Percentiles rank a stretch among this genome's conserved stretches.
Conservation (phyloP, 1,140 invertebrate genomes). For the Drosophila sp. region DNA sequence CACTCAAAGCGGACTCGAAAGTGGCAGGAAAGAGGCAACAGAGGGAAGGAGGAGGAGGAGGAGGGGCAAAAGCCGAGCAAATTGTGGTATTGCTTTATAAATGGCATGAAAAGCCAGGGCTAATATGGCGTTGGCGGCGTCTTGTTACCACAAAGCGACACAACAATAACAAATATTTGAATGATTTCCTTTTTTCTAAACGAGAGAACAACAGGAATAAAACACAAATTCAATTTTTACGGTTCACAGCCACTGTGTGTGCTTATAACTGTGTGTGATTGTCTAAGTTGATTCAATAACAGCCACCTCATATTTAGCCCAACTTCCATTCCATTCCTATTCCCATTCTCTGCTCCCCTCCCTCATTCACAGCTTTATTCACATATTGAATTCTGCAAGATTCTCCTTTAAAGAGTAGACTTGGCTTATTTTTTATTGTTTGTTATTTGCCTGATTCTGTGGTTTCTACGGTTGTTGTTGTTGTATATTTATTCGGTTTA, state of each 20-base stretch:
- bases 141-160: constrained; percentile 59
- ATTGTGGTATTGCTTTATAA: constrained; percentile 57
- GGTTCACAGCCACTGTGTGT: neutral
- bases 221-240: constrained; percentile 42
- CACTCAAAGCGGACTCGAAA: constrained; percentile 4
- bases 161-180: constrained; percentile 64
- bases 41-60: neutral
- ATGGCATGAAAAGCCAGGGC: constrained; percentile 67
- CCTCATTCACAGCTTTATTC: neutral
- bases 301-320: constrained; percentile 21
- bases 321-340: no score
- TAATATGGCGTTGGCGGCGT: constrained; percentile 76
- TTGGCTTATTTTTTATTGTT: constrained; percentile 26
- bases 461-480: constrained; percentile 40
- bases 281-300: constrained; percentile 19
- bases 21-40: neutral
- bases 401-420: constrained; percentile 22
- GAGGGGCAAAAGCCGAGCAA: constrained; percentile 60
- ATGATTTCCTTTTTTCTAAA: constrained; percentile 50
- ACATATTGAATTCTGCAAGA: constrained; percentile 6
- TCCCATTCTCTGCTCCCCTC: constrained; percentile 8
- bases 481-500: constrained; percentile 69
- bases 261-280: constrained; percentile 3
- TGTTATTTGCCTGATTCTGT: constrained; percentile 31
- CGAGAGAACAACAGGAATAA: constrained; percentile 6